Evolutionary conservation across 2,113 vertebrate genomes (phyloP).

Genomic region (Paraplagusia blochii): DNA sequence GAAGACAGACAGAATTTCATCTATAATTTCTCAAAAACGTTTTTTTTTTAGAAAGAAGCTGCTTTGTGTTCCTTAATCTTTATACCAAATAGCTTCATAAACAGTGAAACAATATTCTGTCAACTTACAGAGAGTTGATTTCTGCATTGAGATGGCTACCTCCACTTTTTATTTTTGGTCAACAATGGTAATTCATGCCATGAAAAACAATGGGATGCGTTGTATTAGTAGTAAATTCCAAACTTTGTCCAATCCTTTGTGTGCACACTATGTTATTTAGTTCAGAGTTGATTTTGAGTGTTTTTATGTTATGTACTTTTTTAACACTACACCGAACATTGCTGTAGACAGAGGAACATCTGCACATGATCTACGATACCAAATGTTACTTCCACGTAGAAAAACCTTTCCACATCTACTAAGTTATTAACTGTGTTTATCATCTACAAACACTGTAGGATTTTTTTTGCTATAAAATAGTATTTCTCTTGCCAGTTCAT

Average conservation of each 20-base stretch:
- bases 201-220: conserved; percentile 19
- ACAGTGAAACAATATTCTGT: too few species aligned
- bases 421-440: conserved; percentile 16
- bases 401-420: conserved; percentile 15
- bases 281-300: conserved; percentile 22
- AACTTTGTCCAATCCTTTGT: conserved; percentile 18
- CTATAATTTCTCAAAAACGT: too few species aligned
- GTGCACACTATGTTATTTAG: conserved; percentile 8
- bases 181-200: conserved; percentile 29
- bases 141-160: too few species aligned
- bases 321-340: conserved; percentile 33
- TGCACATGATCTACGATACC: conserved; percentile 22
- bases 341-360: conserved; percentile 35
- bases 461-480: background rate
- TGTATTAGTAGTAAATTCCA: conserved; percentile 29
- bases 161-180: too few species aligned
- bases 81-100: too few species aligned
- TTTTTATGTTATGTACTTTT: conserved; percentile 14
- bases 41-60: background rate
- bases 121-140: too few species aligned
- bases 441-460: conserved; percentile 15
- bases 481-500: conserved; percentile 14
- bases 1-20: too few species aligned
- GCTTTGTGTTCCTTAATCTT: too few species aligned
- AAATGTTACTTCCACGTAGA: conserved; percentile 28